Evolutionary conservation across 2,113 vertebrate species (phyloP), one percentile per base, ranked within the genome.

Genomic region (Platysteira castanea): DNA sequence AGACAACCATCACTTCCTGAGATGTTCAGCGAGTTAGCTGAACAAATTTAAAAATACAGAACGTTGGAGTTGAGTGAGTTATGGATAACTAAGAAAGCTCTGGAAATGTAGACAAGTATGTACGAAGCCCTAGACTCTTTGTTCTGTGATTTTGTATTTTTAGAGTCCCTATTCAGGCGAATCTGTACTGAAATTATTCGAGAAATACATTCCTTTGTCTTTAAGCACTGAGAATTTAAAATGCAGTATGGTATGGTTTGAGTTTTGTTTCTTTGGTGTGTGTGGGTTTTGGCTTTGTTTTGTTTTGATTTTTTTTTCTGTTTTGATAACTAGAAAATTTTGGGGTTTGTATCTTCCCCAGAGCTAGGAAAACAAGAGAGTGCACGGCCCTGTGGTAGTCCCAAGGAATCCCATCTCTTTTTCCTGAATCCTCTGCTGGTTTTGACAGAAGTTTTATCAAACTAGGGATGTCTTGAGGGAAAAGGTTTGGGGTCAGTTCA

Each of bases 251-350:
- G 1, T 49, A 19, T 49, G 14, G 1, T 44, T 30, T 73, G 15
- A 26, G 3, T 1, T 27, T 60, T 54, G 2, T 11, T 39, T 28
- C 1, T 39, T 42, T 31, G 53, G 4, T 31, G 9, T 77, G 5
- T 35, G 42, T 19, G 4, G 1, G 7, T 8, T 56, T 53, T 24
- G 5, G 4, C 31, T 70, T 12, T 16, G 2, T 2, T 7, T 2
- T 11, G 2, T 39, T 53, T 4, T 39, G 39, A 12, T 27, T 31
- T 76, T n/a, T 47, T 7, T 54, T 82, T 23, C 21, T 60, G 7
- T 12, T 63, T 78, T 46, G 11, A 16, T 42, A 79, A 50, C 26
- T 42, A 46, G 16, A 83, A 89, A 24, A 8, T 30, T 27, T 13
- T 9, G 1, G 7, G 10, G 15, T 15, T 5, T 16, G 2, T 17